phyloP scores from a whole-genome alignment of 1,140 invertebrate species.

The Heliconius congener region DNA sequence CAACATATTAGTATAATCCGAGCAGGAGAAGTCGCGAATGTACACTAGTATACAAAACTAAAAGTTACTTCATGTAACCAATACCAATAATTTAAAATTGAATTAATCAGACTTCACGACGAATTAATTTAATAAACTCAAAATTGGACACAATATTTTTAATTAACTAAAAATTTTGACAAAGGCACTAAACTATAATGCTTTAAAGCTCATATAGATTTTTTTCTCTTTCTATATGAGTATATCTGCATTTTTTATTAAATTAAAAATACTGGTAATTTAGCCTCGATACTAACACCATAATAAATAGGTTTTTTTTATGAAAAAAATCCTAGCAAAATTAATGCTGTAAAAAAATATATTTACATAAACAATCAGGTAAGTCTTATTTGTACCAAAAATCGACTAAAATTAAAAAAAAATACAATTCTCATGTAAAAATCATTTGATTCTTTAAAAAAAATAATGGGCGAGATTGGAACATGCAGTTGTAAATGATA shows the following conservation, averaged over 20 bases:
- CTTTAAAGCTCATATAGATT: no score
- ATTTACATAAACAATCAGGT: slow-evolving; percentile 21
- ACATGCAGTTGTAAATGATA: background rate
- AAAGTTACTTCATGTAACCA: no score
- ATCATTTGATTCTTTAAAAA: background rate
- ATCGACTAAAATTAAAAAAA: background rate
- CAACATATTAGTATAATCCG: no score
- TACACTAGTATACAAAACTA: no score
- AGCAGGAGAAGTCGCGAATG: no score
- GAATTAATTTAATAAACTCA: no score
- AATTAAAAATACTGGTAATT: slow-evolving; percentile 28
- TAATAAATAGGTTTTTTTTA: slow-evolving; percentile 6
- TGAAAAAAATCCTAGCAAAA: background rate
- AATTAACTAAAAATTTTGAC: no score
- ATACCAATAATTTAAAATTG: no score
- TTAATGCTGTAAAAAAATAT: background rate
- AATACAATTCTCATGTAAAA: background rate
- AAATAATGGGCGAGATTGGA: background rate
- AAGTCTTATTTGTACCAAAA: slow-evolving; percentile 19
- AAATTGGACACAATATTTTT: no score
- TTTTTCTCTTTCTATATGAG: no score
- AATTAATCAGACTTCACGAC: no score
- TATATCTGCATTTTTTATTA: background rate
- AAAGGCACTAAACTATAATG: background rate
- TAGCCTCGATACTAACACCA: slow-evolving; percentile 24